These are phyloP conservation scores for Pseudopipra pipra DNA, from an alignment of 2,113 vertebrate species.

Conservation along the genomic window DNA sequence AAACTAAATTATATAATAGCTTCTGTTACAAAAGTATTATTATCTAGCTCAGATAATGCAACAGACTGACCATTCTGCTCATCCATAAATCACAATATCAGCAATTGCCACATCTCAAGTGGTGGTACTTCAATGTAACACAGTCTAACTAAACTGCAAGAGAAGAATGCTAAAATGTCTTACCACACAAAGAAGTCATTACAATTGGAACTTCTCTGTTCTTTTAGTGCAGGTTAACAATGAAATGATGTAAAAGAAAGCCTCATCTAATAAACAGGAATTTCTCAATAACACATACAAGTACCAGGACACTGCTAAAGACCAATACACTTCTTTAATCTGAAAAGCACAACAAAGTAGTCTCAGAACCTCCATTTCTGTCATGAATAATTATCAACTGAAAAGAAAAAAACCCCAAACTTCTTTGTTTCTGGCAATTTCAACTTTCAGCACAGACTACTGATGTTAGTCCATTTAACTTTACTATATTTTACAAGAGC, in stretches of 20 bases:
- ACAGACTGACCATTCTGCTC: neutral
- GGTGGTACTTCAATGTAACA: neutral
- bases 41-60: neutral
- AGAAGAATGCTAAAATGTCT: neutral
- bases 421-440: neutral
- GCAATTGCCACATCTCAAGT: neutral
- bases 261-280: neutral
- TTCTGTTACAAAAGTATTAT: neutral
- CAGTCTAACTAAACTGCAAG: neutral
- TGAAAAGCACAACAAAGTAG: neutral
- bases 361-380: neutral
- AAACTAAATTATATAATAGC: neutral
- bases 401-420: neutral
- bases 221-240: neutral
- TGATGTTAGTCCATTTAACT: neutral
- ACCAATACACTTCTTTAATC: neutral
- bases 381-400: neutral
- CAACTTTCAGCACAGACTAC: neutral
- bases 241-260: neutral
- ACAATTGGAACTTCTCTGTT: neutral
- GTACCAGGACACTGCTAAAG: neutral
- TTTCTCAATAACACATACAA: neutral
- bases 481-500: constrained; percentile 10
- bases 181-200: neutral
- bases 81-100: neutral